A percentile compares a stretch with the other conserved stretches of the same genome.
phyloP scores from a whole-genome alignment of 2,797 vertebrate genomes.

The Argya squamiceps region DNA sequence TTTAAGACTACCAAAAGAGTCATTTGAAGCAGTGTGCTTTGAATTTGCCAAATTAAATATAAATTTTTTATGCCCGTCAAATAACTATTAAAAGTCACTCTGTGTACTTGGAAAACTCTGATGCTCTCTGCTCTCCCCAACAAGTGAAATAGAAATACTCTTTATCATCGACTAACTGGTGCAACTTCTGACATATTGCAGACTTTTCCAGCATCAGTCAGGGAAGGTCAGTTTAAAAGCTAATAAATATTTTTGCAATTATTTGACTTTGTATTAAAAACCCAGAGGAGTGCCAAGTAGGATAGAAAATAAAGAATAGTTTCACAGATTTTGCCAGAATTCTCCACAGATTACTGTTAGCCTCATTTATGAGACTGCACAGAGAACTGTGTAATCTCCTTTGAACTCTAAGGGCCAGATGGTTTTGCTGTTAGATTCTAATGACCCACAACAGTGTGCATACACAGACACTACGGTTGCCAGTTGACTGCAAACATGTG shows the following conservation, averaged over 20 bases:
- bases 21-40: not conserved
- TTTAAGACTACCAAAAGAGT: not conserved
- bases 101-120: not conserved
- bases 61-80: not conserved
- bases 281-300: conserved; percentile 29
- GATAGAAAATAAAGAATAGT: conserved; percentile 62
- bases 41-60: not conserved
- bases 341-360: conserved; percentile 62
- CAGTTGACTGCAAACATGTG: conserved; percentile 41
- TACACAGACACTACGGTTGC: conserved; percentile 17
- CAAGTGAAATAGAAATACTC: not conserved
- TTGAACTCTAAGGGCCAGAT: conserved; percentile 68
- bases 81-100: not conserved
- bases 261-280: conserved; percentile 58
- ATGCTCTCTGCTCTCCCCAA: not conserved
- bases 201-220: conserved; percentile 15
- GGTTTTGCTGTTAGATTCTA: conserved; percentile 69
- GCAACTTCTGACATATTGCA: not conserved
- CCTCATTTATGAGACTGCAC: conserved; percentile 61
- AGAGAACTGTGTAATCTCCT: conserved; percentile 67
- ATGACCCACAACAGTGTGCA: conserved; percentile 48
- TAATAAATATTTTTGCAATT: conserved; percentile 64
- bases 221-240: conserved; percentile 56
- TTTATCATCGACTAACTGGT: not conserved
- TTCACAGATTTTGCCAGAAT: conserved; percentile 67